A percentile compares a stretch with the other conserved stretches of the same genome.
Evolutionary conservation across 1,140 invertebrate genomes (phyloP).

Genomic region (Drosophila pachea): DNA sequence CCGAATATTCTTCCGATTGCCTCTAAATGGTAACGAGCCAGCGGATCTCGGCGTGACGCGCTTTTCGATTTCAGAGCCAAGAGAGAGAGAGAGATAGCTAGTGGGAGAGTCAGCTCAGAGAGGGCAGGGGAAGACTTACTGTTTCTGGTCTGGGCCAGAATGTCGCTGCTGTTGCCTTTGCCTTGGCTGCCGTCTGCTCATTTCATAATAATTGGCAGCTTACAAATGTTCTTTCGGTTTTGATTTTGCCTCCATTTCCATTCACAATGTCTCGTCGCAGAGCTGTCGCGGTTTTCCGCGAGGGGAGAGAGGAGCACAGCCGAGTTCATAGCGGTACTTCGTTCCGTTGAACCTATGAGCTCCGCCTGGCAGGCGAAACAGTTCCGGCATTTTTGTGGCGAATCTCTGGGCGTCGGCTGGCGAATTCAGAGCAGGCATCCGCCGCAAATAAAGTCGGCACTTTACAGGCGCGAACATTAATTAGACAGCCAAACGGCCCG

Average conservation of each 20-base stretch:
- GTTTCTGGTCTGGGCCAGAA: slow-evolving; percentile 38
- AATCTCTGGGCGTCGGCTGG: slow-evolving; percentile 35
- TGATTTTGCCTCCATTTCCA: slow-evolving; percentile 63
- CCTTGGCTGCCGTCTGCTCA: slow-evolving; percentile 54
- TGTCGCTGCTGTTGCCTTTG: slow-evolving; percentile 51
- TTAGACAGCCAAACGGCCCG: slow-evolving; percentile 51
- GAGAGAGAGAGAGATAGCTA: neutral
- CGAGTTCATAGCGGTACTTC: slow-evolving; percentile 51
- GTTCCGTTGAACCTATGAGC: slow-evolving; percentile 64
- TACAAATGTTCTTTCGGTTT: slow-evolving; percentile 73
- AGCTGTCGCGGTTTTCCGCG: slow-evolving; percentile 46
- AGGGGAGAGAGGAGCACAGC: neutral
- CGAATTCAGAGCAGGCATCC: slow-evolving; percentile 41
- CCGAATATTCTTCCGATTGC: slow-evolving; percentile 53
- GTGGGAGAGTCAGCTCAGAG: neutral
- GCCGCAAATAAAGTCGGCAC: slow-evolving; percentile 64
- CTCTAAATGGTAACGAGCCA: slow-evolving; percentile 68
- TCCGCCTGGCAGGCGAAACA: slow-evolving; percentile 16
- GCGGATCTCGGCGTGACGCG: slow-evolving; percentile 69
- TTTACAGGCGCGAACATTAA: slow-evolving; percentile 72
- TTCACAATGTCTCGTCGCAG: slow-evolving; percentile 13
- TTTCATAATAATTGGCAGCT: slow-evolving; percentile 77
- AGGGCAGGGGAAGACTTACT: slow-evolving; percentile 7
- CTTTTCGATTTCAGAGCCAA: slow-evolving; percentile 48
- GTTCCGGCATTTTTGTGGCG: slow-evolving; percentile 52